A percentile compares a stretch with the other conserved stretches of the same genome.
phyloP scores from a whole-genome alignment of 2,888 invertebrate species.

The Lutraria lutraria region DNA sequence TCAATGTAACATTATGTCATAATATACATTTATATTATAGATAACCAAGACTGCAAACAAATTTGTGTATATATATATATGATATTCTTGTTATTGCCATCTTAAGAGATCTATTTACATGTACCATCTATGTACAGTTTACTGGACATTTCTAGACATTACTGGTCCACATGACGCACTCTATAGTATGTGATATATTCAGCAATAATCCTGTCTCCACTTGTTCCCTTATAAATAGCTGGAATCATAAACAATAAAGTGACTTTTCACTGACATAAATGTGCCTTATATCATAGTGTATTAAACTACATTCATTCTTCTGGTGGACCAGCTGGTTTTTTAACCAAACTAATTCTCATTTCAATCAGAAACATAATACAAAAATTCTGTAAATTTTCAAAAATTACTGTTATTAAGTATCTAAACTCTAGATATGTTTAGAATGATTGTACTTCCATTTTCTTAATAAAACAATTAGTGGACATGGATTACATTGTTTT shows the following conservation, averaged over 20 bases:
- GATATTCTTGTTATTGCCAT: no score
- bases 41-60: not conserved
- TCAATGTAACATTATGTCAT: not conserved
- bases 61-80: not conserved
- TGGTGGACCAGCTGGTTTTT: not conserved
- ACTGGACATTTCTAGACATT: not conserved
- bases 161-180: not conserved
- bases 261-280: not conserved
- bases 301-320: not conserved
- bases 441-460: no score
- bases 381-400: no score
- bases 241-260: not conserved
- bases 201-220: not conserved
- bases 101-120: not conserved
- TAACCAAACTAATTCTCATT: no score
- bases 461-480: no score
- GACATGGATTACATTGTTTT: not conserved
- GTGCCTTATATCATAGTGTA: conserved; percentile 12
- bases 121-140: not conserved
- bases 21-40: not conserved
- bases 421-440: no score
- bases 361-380: no score
- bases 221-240: not conserved
- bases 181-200: not conserved
- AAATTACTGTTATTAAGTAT: no score